A percentile compares a stretch with the other conserved stretches of the same genome.
These are phyloP conservation scores for Exaiptasia diaphana DNA, from an alignment of 64 coral and sea anemone genomes.

Conservation along the genomic window DNA sequence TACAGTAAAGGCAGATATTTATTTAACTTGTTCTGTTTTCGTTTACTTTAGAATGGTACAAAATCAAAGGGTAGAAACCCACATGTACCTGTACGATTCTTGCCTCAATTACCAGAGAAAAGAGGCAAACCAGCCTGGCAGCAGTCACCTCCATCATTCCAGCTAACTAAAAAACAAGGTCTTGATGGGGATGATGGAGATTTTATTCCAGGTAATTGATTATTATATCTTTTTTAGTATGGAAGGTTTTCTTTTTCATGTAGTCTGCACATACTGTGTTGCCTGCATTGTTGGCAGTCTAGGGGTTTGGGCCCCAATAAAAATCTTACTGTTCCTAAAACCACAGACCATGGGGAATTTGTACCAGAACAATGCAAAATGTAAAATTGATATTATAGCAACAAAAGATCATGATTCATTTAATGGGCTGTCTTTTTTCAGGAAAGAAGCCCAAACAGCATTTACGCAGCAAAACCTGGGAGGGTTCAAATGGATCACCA, in stretches of 20 bases:
- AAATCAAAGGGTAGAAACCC: constrained; percentile 79
- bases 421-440: neutral
- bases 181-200: constrained; percentile 54
- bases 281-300: too few species aligned
- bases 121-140: constrained; percentile 88
- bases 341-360: too few species aligned
- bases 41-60: neutral
- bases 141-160: constrained; percentile 77
- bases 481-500: constrained; percentile 57
- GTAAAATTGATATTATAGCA: too few species aligned
- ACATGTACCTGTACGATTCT: constrained; percentile 74
- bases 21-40: too few species aligned
- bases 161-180: constrained; percentile 39
- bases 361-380: too few species aligned
- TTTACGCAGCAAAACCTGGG: constrained; percentile 90
- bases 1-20: too few species aligned
- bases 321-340: too few species aligned
- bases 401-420: too few species aligned
- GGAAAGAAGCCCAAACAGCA: constrained; percentile 73
- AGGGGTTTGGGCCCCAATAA: too few species aligned
- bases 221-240: too few species aligned
- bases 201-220: neutral
- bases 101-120: constrained; percentile 86
- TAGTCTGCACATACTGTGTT: too few species aligned
- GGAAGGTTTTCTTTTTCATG: too few species aligned